phyloP scores from a whole-genome alignment of 2,113 vertebrate species.

The Pipra filicauda region DNA sequence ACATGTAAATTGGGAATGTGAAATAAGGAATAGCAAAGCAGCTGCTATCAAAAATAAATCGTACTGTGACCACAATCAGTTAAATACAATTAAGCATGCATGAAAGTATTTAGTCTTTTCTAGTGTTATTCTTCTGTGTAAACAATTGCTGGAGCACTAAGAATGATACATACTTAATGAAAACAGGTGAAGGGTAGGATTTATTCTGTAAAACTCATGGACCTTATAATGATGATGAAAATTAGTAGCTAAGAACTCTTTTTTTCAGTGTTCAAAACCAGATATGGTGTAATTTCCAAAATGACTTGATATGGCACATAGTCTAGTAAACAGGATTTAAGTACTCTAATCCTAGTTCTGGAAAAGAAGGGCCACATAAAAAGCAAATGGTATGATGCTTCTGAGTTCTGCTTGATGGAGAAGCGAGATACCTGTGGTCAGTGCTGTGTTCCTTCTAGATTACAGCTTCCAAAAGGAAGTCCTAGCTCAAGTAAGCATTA shows the following conservation, averaged over 20 bases:
- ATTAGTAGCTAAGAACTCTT: neutral
- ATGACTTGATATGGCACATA: neutral
- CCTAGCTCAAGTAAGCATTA: neutral
- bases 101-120: neutral
- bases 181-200: neutral
- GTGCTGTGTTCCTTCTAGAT: neutral
- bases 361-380: neutral
- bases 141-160: neutral
- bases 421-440: neutral
- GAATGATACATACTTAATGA: neutral
- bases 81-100: neutral
- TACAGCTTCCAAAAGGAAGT: neutral
- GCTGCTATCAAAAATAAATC: slow-evolving; percentile 14
- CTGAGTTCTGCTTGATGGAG: neutral
- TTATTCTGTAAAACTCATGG: neutral
- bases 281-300: neutral
- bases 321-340: neutral
- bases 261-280: neutral
- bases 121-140: neutral
- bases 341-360: neutral
- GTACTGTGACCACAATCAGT: neutral
- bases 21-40: slow-evolving; percentile 28
- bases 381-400: neutral
- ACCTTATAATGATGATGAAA: neutral
- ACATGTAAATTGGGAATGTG: neutral